These are phyloP conservation scores for Mythimna loreyi DNA, from an alignment of 2,888 invertebrate species.

Conservation along the genomic window DNA sequence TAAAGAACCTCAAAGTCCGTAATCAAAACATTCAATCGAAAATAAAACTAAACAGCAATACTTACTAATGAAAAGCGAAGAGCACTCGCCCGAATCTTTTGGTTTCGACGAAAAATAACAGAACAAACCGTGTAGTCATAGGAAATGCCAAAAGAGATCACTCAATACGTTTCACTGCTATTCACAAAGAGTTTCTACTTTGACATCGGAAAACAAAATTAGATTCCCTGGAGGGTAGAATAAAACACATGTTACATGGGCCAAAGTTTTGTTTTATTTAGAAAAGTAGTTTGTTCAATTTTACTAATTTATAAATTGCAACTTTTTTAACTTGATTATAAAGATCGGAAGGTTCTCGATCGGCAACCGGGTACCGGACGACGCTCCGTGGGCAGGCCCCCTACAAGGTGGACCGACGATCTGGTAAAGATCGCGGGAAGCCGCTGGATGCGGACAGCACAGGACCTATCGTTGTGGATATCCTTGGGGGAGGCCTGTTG, in stretches of 20 bases:
- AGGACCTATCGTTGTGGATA: no score
- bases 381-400: no score
- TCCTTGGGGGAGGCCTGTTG: no score
- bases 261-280: conserved; percentile 90
- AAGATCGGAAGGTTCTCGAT: no score
- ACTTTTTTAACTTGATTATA: no score
- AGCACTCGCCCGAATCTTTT: conserved; percentile 30
- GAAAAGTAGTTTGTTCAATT: conserved; percentile 90
- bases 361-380: no score
- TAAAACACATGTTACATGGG: conserved; percentile 82
- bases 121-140: conserved; percentile 42
- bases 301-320: conserved; percentile 81
- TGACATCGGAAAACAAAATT: conserved; percentile 54
- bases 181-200: conserved; percentile 58
- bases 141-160: conserved; percentile 54
- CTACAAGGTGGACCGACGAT: no score
- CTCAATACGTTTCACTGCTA: conserved; percentile 45
- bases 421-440: no score
- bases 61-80: conserved; percentile 23
- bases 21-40: conserved; percentile 4
- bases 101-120: conserved; percentile 38
- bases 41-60: conserved; percentile 15
- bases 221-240: conserved; percentile 51
- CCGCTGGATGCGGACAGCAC: no score
- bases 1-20: no score